phyloP scores from a whole-genome alignment of 2,888 invertebrate genomes.

The Merodon equestris region DNA sequence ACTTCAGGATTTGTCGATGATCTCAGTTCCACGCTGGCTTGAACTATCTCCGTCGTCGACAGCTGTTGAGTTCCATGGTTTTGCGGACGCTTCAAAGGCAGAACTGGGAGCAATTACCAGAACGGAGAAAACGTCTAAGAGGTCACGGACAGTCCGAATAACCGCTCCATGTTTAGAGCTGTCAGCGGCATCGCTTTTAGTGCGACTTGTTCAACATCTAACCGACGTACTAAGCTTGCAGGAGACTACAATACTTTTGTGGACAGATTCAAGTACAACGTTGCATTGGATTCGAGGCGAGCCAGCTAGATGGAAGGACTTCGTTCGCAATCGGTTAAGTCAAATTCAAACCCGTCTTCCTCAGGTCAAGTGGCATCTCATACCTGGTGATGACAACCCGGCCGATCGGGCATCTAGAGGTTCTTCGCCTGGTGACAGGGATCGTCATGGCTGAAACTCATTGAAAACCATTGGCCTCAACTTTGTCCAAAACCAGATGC shows the following conservation, averaged over 20 bases:
- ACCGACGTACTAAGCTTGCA: background rate
- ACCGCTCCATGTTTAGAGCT: background rate
- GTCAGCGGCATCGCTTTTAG: background rate
- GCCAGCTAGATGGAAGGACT: background rate
- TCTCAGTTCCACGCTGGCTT: too few relatives aligned
- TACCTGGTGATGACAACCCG: background rate
- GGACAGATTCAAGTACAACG: background rate
- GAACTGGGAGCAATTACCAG: too few relatives aligned
- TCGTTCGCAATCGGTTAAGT: background rate
- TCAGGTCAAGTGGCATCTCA: background rate
- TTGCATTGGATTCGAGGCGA: background rate
- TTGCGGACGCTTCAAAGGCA: too few relatives aligned
- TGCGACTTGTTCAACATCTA: background rate
- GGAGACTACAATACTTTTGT: background rate
- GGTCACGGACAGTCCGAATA: background rate
- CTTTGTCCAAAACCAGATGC: background rate
- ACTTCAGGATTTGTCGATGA: too few relatives aligned
- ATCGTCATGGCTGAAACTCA: background rate
- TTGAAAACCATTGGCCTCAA: background rate
- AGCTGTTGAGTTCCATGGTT: too few relatives aligned
- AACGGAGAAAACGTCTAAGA: too few relatives aligned
- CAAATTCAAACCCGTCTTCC: background rate
- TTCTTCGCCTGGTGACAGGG: background rate
- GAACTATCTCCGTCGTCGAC: too few relatives aligned
- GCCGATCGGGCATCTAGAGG: background rate